Base-by-base conservation (phyloP, 2,888 invertebrate genomes). In the Apamea epomidion region DNA sequence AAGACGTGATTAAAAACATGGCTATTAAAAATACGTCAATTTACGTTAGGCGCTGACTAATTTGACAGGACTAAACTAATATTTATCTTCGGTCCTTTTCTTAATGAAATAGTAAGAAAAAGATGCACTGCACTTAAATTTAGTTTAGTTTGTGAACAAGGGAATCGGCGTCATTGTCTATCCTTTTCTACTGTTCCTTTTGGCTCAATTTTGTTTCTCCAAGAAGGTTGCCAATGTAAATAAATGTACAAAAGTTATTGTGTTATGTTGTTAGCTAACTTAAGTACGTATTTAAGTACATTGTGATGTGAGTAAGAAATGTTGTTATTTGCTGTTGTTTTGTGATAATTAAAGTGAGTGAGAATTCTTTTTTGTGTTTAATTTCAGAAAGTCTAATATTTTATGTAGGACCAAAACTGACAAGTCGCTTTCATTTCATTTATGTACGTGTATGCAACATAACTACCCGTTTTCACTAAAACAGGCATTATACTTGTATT, bases 291-390 rank as follows among this genome's bases (percentile, higher is more conserved):
- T 80, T 83, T 82, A 80, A 80, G 78, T 87, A 85, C 82, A 84
- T 82, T 85, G 80, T 83, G 65, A 42, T 60, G 67, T 85, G 68
- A 70, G 73, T 78, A 62, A 78, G 70, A 69, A 18, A 71, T 74
- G 80, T 86, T 89, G 89, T 90, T 89, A 82, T 78, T 87, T 85
- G 88, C 87, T 91, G 87, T 88, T 90, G 88, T 89, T 90, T 91
- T 92, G 90, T 92, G 88, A 90, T 91, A 90, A 91, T 90, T 90
- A 92, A 92, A 85, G 78, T 82, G 90, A 81, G 80, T 87, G 80
- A 81, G 75, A 77, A 74, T 79, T 62, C 68, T 62, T 12, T 68
- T 68, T 71, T 25, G 45, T 10, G 21, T 87, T 84, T 73, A 73
- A 70, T 81, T 76, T 54, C 37, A 8, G 25, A 25, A 10, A 32